These are phyloP conservation scores for Tetragnatha montana DNA, from an alignment of 2,888 invertebrate species.

Conservation along the genomic window DNA sequence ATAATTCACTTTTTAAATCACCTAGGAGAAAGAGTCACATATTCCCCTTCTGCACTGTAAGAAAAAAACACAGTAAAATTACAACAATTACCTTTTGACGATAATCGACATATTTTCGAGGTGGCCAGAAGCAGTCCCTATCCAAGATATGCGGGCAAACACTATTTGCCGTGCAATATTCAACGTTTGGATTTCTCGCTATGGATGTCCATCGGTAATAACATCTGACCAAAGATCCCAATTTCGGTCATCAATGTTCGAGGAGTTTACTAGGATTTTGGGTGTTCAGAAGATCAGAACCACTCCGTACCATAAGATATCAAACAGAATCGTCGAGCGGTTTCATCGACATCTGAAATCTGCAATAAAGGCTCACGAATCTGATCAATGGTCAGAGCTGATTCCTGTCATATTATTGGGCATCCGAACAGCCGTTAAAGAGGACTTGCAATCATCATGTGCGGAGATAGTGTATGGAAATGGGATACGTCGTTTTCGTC, in stretches of 20 bases:
- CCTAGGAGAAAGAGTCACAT: too few relatives aligned
- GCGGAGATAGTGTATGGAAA: constrained; percentile 8
- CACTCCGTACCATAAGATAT: constrained; percentile 13
- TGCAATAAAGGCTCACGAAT: neutral
- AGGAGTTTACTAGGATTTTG: neutral
- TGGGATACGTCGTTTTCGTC: too few relatives aligned
- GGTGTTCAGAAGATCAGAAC: constrained; percentile 9
- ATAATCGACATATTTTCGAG: constrained; percentile 11
- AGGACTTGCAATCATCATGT: constrained; percentile 6
- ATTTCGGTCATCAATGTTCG: neutral
- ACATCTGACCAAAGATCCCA: neutral
- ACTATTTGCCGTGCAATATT: constrained; percentile 1
- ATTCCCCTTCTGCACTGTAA: too few relatives aligned
- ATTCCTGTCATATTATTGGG: neutral
- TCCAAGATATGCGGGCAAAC: constrained; percentile 1
- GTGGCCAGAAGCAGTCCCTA: constrained; percentile 19
- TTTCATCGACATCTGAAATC: constrained; percentile 28
- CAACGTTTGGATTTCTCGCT: constrained; percentile 3
- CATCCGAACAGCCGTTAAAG: constrained; percentile 30
- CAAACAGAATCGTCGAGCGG: constrained; percentile 26
- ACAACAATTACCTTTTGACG: too few relatives aligned
- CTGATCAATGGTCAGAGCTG: neutral
- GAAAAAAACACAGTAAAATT: too few relatives aligned
- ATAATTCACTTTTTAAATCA: too few relatives aligned
- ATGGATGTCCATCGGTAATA: neutral